These are phyloP conservation scores for Gobio occitaniae DNA, from an alignment of 2,797 vertebrate genomes.

Conservation along the genomic window DNA sequence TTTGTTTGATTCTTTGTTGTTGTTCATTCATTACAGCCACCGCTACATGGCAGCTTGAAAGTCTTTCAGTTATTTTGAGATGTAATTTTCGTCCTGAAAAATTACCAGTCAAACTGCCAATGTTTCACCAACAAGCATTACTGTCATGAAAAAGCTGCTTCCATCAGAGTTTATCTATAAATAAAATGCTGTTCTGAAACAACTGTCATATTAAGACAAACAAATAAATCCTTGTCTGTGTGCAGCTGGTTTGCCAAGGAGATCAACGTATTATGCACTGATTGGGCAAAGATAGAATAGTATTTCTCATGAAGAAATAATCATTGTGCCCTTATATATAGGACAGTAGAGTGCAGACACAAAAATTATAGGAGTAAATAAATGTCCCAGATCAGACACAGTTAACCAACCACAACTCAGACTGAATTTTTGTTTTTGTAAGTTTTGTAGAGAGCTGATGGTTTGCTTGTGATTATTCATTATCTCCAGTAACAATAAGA, in stretches of 20 bases:
- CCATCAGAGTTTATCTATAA: not conserved
- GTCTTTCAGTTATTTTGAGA: not conserved
- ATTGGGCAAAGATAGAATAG: not conserved
- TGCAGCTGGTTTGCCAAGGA: not conserved
- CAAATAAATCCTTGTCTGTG: not conserved
- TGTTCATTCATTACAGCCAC: no score
- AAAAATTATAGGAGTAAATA: no score
- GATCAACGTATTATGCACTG: not conserved
- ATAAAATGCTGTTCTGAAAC: not conserved
- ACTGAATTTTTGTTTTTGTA: not conserved
- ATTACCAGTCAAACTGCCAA: not conserved
- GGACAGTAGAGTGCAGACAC: no score
- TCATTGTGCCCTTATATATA: no score
- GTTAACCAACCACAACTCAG: no score
- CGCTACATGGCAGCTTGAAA: no score
- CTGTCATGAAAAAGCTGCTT: not conserved
- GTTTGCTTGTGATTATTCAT: not conserved
- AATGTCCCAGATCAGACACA: no score
- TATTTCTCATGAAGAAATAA: not conserved
- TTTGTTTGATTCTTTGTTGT: no score
- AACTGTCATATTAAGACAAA: not conserved
- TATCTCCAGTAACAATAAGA: not conserved
- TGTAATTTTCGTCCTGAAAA: not conserved
- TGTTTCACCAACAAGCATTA: not conserved
- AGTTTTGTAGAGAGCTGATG: not conserved